These are phyloP conservation scores for Diabrotica balteata DNA, from an alignment of 2,888 invertebrate species.

Conservation along the genomic window DNA sequence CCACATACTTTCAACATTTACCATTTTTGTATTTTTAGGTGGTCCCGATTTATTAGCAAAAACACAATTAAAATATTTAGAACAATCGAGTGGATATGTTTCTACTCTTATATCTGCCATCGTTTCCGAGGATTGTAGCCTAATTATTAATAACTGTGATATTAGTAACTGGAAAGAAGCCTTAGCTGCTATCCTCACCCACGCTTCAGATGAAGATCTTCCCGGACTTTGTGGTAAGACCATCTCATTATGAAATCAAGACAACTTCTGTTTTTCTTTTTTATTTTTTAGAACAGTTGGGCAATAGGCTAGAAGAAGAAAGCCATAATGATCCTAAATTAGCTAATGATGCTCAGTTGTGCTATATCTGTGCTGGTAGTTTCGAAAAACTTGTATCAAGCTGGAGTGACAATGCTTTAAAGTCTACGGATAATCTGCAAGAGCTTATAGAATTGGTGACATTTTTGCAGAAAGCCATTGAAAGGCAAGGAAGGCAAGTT, in stretches of 20 bases:
- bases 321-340: constrained; percentile 63
- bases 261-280: too few relatives aligned
- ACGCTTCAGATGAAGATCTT: constrained; percentile 76
- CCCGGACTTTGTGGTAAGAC: constrained; percentile 75
- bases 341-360: constrained; percentile 75
- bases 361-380: constrained; percentile 88
- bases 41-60: constrained; percentile 73
- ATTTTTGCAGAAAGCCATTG: constrained; percentile 77
- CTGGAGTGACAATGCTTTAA: constrained; percentile 62
- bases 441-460: constrained; percentile 81
- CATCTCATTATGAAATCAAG: too few relatives aligned
- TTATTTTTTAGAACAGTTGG: constrained; percentile 73
- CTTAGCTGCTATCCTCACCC: constrained; percentile 83
- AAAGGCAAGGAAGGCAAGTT: constrained; percentile 67
- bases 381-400: constrained; percentile 76
- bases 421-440: constrained; percentile 64
- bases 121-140: constrained; percentile 79
- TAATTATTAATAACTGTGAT: constrained; percentile 74
- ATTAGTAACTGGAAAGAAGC: constrained; percentile 86
- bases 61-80: constrained; percentile 74
- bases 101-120: constrained; percentile 79
- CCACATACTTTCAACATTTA: too few relatives aligned
- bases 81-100: constrained; percentile 65
- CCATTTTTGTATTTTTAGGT: constrained; percentile 56
- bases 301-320: constrained; percentile 76